These are phyloP conservation scores for Tribolium castaneum DNA, from an alignment of 1,140 invertebrate species.

Conservation along the genomic window DNA sequence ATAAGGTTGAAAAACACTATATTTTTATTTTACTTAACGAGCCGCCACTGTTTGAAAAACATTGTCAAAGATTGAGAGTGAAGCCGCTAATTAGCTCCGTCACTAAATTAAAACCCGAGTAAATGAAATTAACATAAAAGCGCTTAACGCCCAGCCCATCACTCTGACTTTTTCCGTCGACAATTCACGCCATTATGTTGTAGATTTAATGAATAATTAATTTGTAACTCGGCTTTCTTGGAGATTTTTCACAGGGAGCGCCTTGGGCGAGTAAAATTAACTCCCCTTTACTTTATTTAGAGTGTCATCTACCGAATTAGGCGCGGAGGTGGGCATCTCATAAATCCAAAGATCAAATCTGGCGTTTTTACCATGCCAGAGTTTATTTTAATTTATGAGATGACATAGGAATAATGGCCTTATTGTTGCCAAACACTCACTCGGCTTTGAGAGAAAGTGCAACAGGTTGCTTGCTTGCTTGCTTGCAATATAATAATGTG, in stretches of 20 bases:
- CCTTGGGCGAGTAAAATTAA: background rate
- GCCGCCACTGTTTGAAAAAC: too few relatives aligned
- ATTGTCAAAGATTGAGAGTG: background rate
- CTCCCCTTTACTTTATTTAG: background rate
- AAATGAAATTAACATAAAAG: constrained; percentile 30
- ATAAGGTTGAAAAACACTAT: too few relatives aligned
- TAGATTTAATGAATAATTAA: too few relatives aligned
- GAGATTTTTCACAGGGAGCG: too few relatives aligned
- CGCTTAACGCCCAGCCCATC: background rate
- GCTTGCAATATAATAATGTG: background rate
- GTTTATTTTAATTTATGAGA: background rate
- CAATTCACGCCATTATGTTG: too few relatives aligned
- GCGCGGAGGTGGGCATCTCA: background rate
- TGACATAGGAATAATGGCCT: background rate
- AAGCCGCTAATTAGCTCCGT: constrained; percentile 1
- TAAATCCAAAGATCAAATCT: background rate
- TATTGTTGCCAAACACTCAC: background rate
- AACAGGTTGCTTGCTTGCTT: background rate
- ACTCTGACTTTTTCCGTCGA: too few relatives aligned
- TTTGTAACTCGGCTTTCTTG: too few relatives aligned
- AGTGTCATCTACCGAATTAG: background rate
- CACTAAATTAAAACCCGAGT: background rate
- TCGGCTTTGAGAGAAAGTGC: background rate
- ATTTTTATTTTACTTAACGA: too few relatives aligned
- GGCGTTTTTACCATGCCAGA: background rate